phyloP scores from a whole-genome alignment of 1,140 invertebrate genomes.

The Scaptomyza pallida region DNA sequence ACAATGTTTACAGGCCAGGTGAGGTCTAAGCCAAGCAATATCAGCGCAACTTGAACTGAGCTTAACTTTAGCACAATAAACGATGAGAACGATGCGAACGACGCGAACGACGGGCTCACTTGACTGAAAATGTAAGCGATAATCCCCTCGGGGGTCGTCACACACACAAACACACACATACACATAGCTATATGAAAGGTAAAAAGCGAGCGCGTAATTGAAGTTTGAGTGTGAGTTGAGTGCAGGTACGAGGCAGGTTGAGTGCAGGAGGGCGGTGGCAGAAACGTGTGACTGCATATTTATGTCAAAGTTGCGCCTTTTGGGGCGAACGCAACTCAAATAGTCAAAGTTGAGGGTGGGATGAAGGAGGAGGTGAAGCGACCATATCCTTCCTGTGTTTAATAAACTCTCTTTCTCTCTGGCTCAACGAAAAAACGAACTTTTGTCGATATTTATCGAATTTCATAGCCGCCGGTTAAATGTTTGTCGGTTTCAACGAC shows the following conservation, averaged over 20 bases:
- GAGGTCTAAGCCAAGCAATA: constrained; percentile 46
- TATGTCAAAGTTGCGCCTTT: constrained; percentile 72
- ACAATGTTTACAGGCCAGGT: not conserved
- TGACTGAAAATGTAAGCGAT: constrained; percentile 79
- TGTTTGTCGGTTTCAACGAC: constrained; percentile 69
- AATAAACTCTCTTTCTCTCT: constrained; percentile 67
- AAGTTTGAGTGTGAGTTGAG: constrained; percentile 57
- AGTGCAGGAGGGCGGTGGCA: not conserved
- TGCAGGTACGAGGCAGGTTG: too few species aligned
- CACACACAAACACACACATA: constrained; percentile 20
- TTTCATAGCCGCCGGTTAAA: constrained; percentile 78
- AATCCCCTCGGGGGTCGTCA: constrained; percentile 66
- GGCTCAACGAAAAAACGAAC: constrained; percentile 57
- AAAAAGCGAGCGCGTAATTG: constrained; percentile 64
- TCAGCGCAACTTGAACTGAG: constrained; percentile 50
- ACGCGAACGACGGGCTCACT: constrained; percentile 51
- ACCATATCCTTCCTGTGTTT: constrained; percentile 74
- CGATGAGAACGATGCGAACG: too few species aligned
- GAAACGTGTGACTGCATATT: constrained; percentile 56
- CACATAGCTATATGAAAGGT: constrained; percentile 26
- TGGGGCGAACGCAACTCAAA: constrained; percentile 42
- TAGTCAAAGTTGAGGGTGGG: constrained; percentile 9
- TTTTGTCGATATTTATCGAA: constrained; percentile 81
- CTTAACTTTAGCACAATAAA: constrained; percentile 67
- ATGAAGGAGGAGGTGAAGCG: not conserved